Evolutionary conservation across 30 jellyfish, hydroid and myxozoan genomes (phyloP).

Genomic region (Hydractinia echinata): DNA sequence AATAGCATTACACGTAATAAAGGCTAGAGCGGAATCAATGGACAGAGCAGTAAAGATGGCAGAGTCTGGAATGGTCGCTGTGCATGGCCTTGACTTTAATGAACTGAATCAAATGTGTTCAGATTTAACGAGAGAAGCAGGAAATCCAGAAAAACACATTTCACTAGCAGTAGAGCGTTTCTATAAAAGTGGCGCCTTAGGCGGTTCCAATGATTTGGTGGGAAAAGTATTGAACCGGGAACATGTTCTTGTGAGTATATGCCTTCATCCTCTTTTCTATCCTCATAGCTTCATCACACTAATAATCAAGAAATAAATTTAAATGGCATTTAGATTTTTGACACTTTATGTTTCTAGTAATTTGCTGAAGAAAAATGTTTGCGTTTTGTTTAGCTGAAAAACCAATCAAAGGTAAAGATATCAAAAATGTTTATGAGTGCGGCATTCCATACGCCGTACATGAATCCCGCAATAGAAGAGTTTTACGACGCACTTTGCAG

Average conservation of each 20-base stretch:
- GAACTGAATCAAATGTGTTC: slow-evolving; percentile 36
- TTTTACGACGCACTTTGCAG: too few species aligned
- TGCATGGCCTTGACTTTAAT: slow-evolving; percentile 44
- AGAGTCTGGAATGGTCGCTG: slow-evolving; percentile 54
- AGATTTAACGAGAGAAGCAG: neutral
- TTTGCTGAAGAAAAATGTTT: neutral
- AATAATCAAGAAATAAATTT: too few species aligned
- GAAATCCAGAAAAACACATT: slow-evolving; percentile 15
- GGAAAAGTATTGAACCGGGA: neutral
- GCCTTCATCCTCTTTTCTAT: neutral
- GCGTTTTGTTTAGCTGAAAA: neutral
- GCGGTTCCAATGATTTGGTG: slow-evolving; percentile 69
- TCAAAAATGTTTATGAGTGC: slow-evolving; percentile 74
- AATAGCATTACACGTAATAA: slow-evolving; percentile 47
- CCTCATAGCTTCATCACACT: too few species aligned
- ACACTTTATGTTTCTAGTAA: too few species aligned
- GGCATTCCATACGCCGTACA: slow-evolving; percentile 78
- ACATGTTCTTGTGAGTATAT: slow-evolving; percentile 29
- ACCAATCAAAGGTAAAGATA: neutral
- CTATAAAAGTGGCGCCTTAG: slow-evolving; percentile 57
- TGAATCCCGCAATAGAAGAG: too few species aligned
- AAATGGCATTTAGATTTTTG: too few species aligned
- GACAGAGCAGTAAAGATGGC: slow-evolving; percentile 55
- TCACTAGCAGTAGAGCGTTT: slow-evolving; percentile 53
- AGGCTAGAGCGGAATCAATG: slow-evolving; percentile 82